Evolutionary conservation across 2,113 vertebrate species (phyloP), one percentile per base, ranked within the genome.

Genomic region (Lophotis ruficrista): DNA sequence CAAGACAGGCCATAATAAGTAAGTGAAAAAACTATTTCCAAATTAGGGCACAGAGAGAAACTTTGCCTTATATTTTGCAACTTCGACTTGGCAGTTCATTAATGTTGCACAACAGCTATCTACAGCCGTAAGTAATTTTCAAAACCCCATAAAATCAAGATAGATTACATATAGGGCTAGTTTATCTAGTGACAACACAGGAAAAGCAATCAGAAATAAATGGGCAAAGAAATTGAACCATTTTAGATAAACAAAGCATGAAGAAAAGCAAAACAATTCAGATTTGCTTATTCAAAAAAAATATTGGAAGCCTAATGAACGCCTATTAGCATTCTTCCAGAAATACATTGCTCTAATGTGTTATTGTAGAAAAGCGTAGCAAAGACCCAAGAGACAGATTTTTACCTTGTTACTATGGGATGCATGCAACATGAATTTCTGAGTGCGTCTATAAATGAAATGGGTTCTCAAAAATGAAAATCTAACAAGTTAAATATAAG

Each of bases 1-100:
- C 62, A 80, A 38, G 56, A 68, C 57, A 66, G 43, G 72, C 37
- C 43, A n/a, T 18, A 69, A 65, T 18, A 56, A 83, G 30, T 12
- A 69, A 68, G 53, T 7, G 45, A 66, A 78, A 77, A 90, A 93
- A 19, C 4, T 31, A 79, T 60, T 95, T 81, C 94, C 93, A 96
- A 97, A 97, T 95, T 91, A 94, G 96, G 95, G 56, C 54, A 89
- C 27, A 87, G 28, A 85, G 28, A 83, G 24, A 12, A 68, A 64
- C 75, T 54, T 66, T 68, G 25, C 41, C 33, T 58, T 50, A 41
- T 41, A 64, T 93, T 95, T 91, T 93, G 87, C 81, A 93, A 73
- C 24, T 86, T 31, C 57, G 43, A 48, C 60, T 85, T 94, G 91
- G 94, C 73, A 87, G 53, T 41, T 81, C 38, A 33, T 69, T 66